phyloP scores from a whole-genome alignment of 2,113 vertebrate genomes.

The Callaeas wilsoni region DNA sequence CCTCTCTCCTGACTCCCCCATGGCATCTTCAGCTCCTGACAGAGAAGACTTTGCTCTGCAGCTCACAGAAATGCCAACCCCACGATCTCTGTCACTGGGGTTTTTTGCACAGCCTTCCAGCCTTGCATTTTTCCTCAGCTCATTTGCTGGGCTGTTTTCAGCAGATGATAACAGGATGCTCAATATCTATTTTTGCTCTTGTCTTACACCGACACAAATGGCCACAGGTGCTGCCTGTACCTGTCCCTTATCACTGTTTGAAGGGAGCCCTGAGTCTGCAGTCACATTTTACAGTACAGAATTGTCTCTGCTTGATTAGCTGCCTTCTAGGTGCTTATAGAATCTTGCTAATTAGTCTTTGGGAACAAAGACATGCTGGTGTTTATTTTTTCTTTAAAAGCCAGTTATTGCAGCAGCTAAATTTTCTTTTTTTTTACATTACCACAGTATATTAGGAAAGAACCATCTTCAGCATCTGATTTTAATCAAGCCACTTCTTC shows the following conservation, averaged over 20 bases:
- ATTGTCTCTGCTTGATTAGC: not conserved
- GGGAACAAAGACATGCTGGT: not conserved
- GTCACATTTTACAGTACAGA: not conserved
- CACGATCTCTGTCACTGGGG: rapidly evolving
- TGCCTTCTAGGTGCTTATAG: not conserved
- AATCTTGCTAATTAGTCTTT: constrained; percentile 26
- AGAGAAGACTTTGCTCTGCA: not conserved
- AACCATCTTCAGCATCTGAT: not conserved
- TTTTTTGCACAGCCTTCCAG: not conserved
- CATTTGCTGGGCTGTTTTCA: not conserved
- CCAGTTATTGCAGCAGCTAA: not conserved
- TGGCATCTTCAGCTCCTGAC: not conserved
- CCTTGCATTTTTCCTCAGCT: not conserved
- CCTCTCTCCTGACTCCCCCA: not conserved
- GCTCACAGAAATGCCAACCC: not conserved
- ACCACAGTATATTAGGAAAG: not conserved
- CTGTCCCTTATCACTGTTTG: not conserved
- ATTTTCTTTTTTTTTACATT: not conserved
- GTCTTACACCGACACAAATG: not conserved
- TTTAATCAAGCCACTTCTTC: constrained; percentile 34
- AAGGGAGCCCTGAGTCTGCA: not conserved
- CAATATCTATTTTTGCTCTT: not conserved
- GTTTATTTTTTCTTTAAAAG: constrained; percentile 7
- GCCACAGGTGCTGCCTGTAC: not conserved
- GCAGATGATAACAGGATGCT: not conserved